A percentile compares a stretch with the other conserved stretches of the same genome.
These are phyloP conservation scores for Enteromius treurensis DNA, from an alignment of 2,797 vertebrate genomes.

Conservation along the genomic window DNA sequence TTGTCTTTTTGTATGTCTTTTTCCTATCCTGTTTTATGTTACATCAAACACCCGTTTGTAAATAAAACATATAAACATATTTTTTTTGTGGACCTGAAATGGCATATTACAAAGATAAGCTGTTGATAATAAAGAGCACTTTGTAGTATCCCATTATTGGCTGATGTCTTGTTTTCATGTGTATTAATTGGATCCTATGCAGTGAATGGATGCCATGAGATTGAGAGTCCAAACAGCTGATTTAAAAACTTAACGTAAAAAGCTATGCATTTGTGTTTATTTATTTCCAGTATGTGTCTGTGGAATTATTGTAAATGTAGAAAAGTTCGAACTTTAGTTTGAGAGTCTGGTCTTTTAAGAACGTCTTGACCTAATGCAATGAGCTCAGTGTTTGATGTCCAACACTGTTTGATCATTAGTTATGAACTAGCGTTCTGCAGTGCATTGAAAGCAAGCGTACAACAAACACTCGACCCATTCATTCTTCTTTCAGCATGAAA, in stretches of 20 bases:
- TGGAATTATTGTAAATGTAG: not conserved
- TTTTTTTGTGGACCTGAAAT: conserved; percentile 56
- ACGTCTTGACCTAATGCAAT: not conserved
- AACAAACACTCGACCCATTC: conserved; percentile 6
- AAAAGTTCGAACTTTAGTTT: not conserved
- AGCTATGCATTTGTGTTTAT: not conserved
- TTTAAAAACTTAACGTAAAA: not conserved
- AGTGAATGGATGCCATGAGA: not conserved
- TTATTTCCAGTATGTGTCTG: not conserved
- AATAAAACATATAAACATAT: conserved; percentile 70
- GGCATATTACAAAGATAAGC: conserved; percentile 40
- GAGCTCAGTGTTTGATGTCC: not conserved
- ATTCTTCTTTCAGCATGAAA: conserved; percentile 13
- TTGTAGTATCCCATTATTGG: conserved; percentile 56
- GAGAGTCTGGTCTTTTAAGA: not conserved
- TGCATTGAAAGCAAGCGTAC: not conserved
- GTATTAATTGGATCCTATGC: not conserved
- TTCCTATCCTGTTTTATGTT: conserved; percentile 54
- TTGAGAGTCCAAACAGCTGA: not conserved
- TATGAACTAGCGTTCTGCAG: not conserved
- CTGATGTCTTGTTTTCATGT: conserved; percentile 13
- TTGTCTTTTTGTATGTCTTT: conserved; percentile 45
- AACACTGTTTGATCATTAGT: not conserved
- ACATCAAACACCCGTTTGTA: conserved; percentile 66
- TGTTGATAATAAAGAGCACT: conserved; percentile 73